Base-by-base conservation (phyloP, 2,888 invertebrate genomes). In the Gastrophysa polygoni region DNA sequence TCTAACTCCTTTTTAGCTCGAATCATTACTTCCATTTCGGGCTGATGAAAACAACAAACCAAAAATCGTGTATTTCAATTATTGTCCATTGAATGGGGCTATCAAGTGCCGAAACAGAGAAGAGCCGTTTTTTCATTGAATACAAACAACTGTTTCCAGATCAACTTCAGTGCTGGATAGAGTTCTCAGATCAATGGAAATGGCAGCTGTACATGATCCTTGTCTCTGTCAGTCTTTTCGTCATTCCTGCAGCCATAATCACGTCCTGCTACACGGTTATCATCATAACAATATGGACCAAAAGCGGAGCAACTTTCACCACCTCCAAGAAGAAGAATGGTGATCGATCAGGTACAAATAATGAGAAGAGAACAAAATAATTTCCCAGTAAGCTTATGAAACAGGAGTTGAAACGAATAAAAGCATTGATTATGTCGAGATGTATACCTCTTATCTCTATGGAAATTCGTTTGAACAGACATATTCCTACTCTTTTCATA, bases 181-280 rank as follows among this genome's bases (percentile, higher is more conserved):
- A 94, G 32, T 82, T 95, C 64, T 88, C 88, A 0, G 85, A 88
- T 0, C 86, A 87, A 0, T 84, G 86, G 77, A 85, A 90, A 54
- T 95, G 95, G 95, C 91, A 91, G 82, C 83, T 95, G 54, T 96
- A 95, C 84, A 90, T 96, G 89, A 89, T 90, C 0, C 77, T 92
- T 24, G 90, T 95, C 1, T 89, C 93, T 0, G 82, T 90, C 38
- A 87, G 91, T 63, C 86, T 96, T 20, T 95, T 96, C 81, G 87
- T 92, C 57, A 82, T 93, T 32, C 96, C 96, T 0, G 91, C 95
- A 0, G 75, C 93, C 56, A 91, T 95, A 68, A 96, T 96, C 65
- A 88, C 92, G 0, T 89, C 90, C 3, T 96, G 95, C 80, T 96
- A 96, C 80, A 87, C 91, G 11, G 88, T 95, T 72, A 96, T 96